A percentile compares a stretch with the other conserved stretches of the same genome.
These are phyloP conservation scores for Bombus terrestris DNA, from an alignment of 1,140 invertebrate species.

Conservation along the genomic window DNA sequence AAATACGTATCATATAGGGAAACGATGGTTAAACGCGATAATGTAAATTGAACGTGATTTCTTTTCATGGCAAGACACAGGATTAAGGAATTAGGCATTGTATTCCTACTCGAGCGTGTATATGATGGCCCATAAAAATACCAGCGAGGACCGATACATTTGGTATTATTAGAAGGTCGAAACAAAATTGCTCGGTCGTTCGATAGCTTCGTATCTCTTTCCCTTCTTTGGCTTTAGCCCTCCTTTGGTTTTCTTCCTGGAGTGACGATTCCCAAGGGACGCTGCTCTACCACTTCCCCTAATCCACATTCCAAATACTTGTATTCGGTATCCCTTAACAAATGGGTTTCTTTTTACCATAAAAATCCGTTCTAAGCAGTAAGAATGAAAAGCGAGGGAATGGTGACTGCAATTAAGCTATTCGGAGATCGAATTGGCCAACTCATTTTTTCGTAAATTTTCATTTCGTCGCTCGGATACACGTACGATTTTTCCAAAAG, in stretches of 20 bases:
- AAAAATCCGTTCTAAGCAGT: not conserved
- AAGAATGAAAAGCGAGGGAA: too few relatives aligned
- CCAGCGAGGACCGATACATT: conserved; percentile 56
- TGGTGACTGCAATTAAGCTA: not conserved
- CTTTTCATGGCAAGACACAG: too few relatives aligned
- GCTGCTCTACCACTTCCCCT: conserved; percentile 4
- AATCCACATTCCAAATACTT: not conserved
- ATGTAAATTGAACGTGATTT: not conserved
- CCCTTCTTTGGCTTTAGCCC: conserved; percentile 1
- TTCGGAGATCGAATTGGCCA: not conserved
- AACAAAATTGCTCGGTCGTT: conserved; percentile 61
- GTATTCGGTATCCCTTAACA: not conserved
- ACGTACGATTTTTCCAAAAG: too few relatives aligned
- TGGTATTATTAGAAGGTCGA: conserved; percentile 68
- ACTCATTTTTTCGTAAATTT: accelerated
- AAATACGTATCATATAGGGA: too few relatives aligned
- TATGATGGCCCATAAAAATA: conserved; percentile 59
- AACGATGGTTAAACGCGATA: too few relatives aligned
- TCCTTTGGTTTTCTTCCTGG: conserved; percentile 11
- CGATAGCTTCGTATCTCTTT: conserved; percentile 21
- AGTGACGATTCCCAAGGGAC: conserved; percentile 38
- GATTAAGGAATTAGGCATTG: not conserved
- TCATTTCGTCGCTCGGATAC: too few relatives aligned
- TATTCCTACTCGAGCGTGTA: not conserved
- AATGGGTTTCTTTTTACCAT: not conserved